Evolutionary conservation across 2,797 vertebrate genomes (phyloP).

Genomic region (Lophura swinhoii): DNA sequence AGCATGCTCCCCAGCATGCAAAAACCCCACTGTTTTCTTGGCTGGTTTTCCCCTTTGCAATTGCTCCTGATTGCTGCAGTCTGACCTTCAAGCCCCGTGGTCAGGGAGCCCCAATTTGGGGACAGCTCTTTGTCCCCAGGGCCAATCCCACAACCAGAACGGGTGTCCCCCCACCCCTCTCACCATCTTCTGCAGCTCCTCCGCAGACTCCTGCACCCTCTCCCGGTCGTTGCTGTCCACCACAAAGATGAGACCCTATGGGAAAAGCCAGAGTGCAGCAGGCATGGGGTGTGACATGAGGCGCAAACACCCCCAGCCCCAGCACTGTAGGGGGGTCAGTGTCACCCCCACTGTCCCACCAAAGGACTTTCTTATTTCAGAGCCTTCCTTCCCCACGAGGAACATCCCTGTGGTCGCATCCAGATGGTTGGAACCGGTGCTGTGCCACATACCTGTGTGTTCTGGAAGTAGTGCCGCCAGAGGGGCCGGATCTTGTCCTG

Average conservation of each 20-base stretch:
- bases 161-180: not conserved
- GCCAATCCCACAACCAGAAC: too few species aligned
- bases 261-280: not conserved
- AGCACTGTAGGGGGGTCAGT: too few species aligned
- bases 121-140: not conserved
- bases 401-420: not conserved
- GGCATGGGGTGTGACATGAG: too few species aligned
- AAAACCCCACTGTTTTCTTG: not conserved
- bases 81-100: not conserved
- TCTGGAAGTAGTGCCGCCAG: slow-evolving; percentile 99
- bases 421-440: not conserved
- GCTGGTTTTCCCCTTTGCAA: not conserved
- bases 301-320: too few species aligned
- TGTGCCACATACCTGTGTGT: slow-evolving; percentile 88
- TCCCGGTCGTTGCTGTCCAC: slow-evolving; percentile 92
- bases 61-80: too few species aligned
- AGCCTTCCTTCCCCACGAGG: too few species aligned
- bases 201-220: slow-evolving; percentile 84
- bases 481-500: slow-evolving; percentile 98
- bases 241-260: slow-evolving; percentile 90
- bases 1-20: not conserved
- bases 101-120: not conserved
- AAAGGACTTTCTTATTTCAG: not conserved
- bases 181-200: slow-evolving; percentile 89
- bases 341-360: too few species aligned